Base-by-base conservation (phyloP, 2,113 vertebrate species). In the Tautogolabrus adspersus region DNA sequence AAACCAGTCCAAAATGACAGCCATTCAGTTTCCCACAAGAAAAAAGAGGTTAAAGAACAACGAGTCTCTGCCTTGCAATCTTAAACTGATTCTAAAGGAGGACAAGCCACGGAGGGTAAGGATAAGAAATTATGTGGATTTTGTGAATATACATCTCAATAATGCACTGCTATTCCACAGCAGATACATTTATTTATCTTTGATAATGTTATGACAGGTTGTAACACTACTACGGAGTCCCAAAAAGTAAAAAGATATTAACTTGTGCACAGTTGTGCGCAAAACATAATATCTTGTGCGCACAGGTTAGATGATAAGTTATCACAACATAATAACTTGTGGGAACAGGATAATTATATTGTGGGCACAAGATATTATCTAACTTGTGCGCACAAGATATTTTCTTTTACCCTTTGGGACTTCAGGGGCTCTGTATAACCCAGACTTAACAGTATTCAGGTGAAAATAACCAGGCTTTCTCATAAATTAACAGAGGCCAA, bases 101-200 rank as follows among this genome's bases (percentile, higher is more conserved):
- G 87, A 91, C 56, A 79, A 79, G 19, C 6, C 66, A 19, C 60
- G 18, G 22, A 78, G 56, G 88, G 95, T 96, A 83, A 90, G 68
- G 10, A 40, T 10, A 37, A 1, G 8, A 21, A 12, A 46, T 15
- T 1, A 15, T 15, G 5, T 46, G 44, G 5, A 15, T 46, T 5
- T 46, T 46, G 1, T 44, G 10, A 10, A 13, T 10, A 3, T n/a
- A 19, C 18, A 51, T 8, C 6, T 51, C 9, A 49, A 3, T 8
- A 46, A 51, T 51, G 47, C 7, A n/a, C 49, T 52, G 8, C 49
- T 52, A 52, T 52, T n/a, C 19, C 49, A 6, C 19, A 13, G 49
- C 12, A 15, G 18, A 9, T n/a, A 52, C 2, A 21, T 21, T 9
- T 1, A n/a, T 19, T 52, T 52, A n/a, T 19, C 16, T 46, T 46